Percentiles rank a stretch among this genome's conserved stretches.
phyloP scores from a whole-genome alignment of 2,888 invertebrate species.

The Clistopyga incitator region DNA sequence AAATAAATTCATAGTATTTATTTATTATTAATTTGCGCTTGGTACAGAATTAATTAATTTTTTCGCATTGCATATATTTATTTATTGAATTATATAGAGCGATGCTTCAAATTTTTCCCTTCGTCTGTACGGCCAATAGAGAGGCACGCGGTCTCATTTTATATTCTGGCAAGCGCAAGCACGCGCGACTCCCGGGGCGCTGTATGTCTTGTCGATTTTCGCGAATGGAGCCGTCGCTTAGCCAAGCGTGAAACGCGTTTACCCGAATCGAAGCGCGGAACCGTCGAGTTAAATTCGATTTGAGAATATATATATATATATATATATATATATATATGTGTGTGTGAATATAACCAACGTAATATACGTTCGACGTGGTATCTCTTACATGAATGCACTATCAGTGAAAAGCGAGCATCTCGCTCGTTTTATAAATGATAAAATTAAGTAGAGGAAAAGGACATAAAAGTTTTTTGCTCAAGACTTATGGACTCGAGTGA shows the following conservation, averaged over 20 bases:
- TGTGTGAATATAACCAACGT: slow-evolving; percentile 7
- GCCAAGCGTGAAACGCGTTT: slow-evolving; percentile 83
- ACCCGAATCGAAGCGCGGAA: slow-evolving; percentile 76
- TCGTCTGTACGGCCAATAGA: slow-evolving; percentile 73
- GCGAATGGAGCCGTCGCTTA: slow-evolving; percentile 82
- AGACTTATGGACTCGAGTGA: slow-evolving; percentile 17
- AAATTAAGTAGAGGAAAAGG: neutral
- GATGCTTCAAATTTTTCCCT: slow-evolving; percentile 67
- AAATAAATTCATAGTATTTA: no score
- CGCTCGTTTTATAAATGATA: neutral
- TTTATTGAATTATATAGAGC: neutral
- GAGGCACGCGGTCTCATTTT: slow-evolving; percentile 65
- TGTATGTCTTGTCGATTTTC: slow-evolving; percentile 81
- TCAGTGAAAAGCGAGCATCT: neutral
- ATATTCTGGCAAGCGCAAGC: slow-evolving; percentile 75
- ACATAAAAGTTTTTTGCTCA: neutral
- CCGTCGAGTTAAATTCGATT: slow-evolving; percentile 53
- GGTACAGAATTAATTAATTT: neutral
- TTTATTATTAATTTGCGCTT: no score
- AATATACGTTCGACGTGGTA: slow-evolving; percentile 24
- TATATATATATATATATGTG: neutral
- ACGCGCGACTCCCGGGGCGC: slow-evolving; percentile 66
- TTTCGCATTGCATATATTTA: neutral
- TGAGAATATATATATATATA: slow-evolving; percentile 51
- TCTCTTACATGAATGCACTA: neutral